Percentiles rank a stretch among this genome's conserved stretches.
Conservation (phyloP, 30 jellyfish, hydroid and myxozoan genomes). For the Phacellophora camtschatica region DNA sequence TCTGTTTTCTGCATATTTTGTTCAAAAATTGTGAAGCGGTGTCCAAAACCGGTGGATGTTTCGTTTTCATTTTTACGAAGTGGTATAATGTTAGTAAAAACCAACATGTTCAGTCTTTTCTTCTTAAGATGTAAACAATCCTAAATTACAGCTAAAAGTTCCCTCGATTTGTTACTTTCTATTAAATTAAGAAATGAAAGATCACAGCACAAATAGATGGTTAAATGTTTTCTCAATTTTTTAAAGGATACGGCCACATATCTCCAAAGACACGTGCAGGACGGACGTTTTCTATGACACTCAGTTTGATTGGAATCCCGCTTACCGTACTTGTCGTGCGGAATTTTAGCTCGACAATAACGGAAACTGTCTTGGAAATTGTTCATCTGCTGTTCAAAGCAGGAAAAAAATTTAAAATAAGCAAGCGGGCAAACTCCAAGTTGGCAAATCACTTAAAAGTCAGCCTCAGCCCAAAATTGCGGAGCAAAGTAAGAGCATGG, state of each 20-base stretch:
- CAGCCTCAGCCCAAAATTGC: background rate
- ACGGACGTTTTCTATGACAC: slow-evolving; percentile 6
- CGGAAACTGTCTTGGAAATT: background rate
- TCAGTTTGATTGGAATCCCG: slow-evolving; percentile 55
- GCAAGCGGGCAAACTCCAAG: background rate
- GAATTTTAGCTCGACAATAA: slow-evolving; percentile 32
- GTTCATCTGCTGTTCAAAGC: background rate
- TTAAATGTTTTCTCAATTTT: no score
- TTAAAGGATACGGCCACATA: slow-evolving; percentile 61
- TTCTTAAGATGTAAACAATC: no score
- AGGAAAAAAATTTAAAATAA: background rate
- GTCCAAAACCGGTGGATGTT: no score
- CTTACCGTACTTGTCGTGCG: slow-evolving; percentile 50
- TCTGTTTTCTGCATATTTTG: no score
- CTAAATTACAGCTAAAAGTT: no score
- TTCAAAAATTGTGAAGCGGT: no score
- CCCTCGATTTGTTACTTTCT: no score
- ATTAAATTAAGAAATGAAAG: no score
- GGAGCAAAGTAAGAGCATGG: background rate
- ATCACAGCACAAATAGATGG: no score
- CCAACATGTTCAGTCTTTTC: no score
- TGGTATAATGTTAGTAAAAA: no score
- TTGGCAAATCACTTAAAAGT: background rate
- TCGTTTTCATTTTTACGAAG: no score
- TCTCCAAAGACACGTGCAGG: slow-evolving; percentile 51